Base-by-base conservation (phyloP, 2,113 vertebrate genomes). In the Tretioscincus oriximinensis region DNA sequence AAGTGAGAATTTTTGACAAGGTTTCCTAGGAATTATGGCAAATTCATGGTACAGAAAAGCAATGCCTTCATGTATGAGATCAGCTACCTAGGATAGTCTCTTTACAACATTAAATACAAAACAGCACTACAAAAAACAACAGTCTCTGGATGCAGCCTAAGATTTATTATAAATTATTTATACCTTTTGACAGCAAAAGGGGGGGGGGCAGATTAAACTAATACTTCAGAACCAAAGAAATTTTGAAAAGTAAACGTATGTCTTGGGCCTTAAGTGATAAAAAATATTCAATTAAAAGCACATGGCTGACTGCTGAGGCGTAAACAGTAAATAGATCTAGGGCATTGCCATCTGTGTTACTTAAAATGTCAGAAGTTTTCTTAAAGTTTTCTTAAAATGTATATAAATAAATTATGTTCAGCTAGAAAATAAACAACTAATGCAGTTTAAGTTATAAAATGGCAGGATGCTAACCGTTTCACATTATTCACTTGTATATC, bases 331-430 rank as follows among this genome's bases (percentile, higher is more conserved):
- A 98, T 91, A 98, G 96, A 92, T 96, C 95, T 94, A 98, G 95
- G 93, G 97, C 88, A 96, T 95, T 98, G 94, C 96, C 96, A 85
- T 97, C 95, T 96, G 98, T 97, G 97, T 97, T 98, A 97, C 96
- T 99, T 97, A 99, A 96, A 41, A 94, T 97, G 98, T 96, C 96
- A 92, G 90, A 98, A 98, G 94, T 99, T 99, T 95, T 98, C 97
- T 89, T 96, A 97, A 93, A 14, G 96, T 98, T 99, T 99, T 95
- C 88, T 95, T 95, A 91, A 94, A 96, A 96, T 94, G 95, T 95
- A 97, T 93, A 96, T 94, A 96, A 94, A 93, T 96, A 85, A 96
- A 95, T 97, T 96, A 96, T 90, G 93, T 95, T 95, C 94, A 94
- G 94, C 93, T 94, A 94, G 92, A 95, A 94, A 93, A 93, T 7